These are phyloP conservation scores for Andrena hattorfiana DNA, from an alignment of 2,888 invertebrate species.

Conservation along the genomic window DNA sequence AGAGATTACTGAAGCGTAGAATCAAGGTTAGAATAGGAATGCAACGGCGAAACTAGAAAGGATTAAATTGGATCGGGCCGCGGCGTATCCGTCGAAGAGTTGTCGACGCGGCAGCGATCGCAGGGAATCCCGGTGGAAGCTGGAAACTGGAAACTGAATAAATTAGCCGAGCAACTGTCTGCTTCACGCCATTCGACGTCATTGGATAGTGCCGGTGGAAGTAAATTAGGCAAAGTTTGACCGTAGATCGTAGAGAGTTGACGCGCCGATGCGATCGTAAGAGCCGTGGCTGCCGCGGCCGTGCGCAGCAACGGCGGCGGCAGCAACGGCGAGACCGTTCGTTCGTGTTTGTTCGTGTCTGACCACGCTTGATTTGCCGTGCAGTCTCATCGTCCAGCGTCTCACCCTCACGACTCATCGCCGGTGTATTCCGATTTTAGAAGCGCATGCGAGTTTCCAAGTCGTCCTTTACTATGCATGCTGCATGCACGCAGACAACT, in stretches of 20 bases:
- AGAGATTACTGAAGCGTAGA: too few species aligned
- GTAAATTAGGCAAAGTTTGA: conserved; percentile 11
- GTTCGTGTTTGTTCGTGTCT: conserved; percentile 44
- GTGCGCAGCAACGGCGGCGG: not conserved
- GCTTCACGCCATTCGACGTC: conserved; percentile 8
- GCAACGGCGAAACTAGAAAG: not conserved
- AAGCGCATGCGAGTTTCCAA: conserved; percentile 66
- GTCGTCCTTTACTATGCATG: conserved; percentile 69
- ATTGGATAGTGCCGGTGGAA: not conserved
- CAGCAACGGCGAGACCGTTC: not conserved
- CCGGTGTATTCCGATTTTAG: conserved; percentile 20
- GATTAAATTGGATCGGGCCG: not conserved
- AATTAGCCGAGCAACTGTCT: conserved; percentile 11
- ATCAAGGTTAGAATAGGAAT: too few species aligned
- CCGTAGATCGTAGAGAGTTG: conserved; percentile 22
- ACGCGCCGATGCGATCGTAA: conserved; percentile 1
- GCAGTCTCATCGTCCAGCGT: conserved; percentile 8
- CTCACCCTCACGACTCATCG: conserved; percentile 36
- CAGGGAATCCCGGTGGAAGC: conserved; percentile 22
- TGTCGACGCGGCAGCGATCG: not conserved
- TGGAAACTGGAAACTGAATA: not conserved
- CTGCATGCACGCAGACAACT: conserved; percentile 72
- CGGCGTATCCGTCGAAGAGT: not conserved
- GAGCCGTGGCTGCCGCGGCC: not conserved
- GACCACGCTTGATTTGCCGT: conserved; percentile 34